Evolutionary conservation across 2,888 invertebrate genomes (phyloP).

Genomic region (Hyposoter dolosus): DNA sequence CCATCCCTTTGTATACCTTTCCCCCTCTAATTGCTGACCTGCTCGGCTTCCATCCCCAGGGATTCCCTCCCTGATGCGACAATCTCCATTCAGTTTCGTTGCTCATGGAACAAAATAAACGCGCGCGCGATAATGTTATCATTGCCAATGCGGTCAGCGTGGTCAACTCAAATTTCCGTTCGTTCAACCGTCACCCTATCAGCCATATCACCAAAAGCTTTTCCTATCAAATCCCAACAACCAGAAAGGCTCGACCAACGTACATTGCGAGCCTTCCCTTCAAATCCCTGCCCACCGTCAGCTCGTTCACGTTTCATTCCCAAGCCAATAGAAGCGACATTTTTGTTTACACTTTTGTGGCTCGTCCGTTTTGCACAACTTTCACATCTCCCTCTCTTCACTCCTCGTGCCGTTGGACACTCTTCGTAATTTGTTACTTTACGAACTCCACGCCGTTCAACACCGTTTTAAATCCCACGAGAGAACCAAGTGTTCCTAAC

Average conservation of each 20-base stretch:
- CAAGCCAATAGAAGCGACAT: slow-evolving; percentile 62
- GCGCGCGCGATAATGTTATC: slow-evolving; percentile 72
- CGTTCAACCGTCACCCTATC: slow-evolving; percentile 22
- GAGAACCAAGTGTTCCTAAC: slow-evolving; percentile 56
- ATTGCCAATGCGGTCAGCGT: slow-evolving; percentile 61
- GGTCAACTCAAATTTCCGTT: slow-evolving; percentile 25
- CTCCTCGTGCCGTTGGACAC: neutral
- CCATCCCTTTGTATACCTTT: neutral
- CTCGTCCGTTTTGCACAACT: slow-evolving; percentile 60
- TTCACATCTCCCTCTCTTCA: slow-evolving; percentile 47
- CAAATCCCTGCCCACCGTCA: neutral
- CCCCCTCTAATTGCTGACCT: slow-evolving; percentile 64
- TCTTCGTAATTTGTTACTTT: slow-evolving; percentile 1
- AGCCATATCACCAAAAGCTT: neutral
- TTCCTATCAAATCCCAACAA: neutral
- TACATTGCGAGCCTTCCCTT: neutral
- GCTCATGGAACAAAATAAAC: slow-evolving; percentile 67
- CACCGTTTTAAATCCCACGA: slow-evolving; percentile 41
- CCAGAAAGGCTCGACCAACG: neutral
- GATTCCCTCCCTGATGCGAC: slow-evolving; percentile 1
- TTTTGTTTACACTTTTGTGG: slow-evolving; percentile 73
- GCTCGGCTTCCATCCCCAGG: slow-evolving; percentile 8
- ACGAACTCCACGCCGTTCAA: slow-evolving; percentile 17
- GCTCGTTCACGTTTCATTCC: slow-evolving; percentile 67
- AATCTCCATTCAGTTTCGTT: slow-evolving; percentile 9